A percentile compares a stretch with the other conserved stretches of the same genome.
These are phyloP conservation scores for Acrocephalus arundinaceus DNA, from an alignment of 2,113 vertebrate genomes.

Conservation along the genomic window DNA sequence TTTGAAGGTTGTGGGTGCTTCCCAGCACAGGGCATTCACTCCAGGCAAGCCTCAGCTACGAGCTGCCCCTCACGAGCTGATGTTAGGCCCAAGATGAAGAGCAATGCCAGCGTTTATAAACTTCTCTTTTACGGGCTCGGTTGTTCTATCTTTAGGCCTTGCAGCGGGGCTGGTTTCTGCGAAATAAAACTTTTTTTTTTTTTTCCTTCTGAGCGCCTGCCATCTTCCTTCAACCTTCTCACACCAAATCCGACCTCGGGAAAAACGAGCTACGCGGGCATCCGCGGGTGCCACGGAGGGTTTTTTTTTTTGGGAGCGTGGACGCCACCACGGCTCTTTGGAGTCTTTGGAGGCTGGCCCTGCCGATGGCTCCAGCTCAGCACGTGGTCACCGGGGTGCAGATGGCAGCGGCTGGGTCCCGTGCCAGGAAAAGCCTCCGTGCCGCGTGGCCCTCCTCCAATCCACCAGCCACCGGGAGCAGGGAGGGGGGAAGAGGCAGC, in stretches of 20 bases:
- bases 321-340: background rate
- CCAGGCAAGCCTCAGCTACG: background rate
- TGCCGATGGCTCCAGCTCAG: constrained; percentile 48
- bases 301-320: background rate
- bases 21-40: background rate
- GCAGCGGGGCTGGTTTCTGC: background rate
- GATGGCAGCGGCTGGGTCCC: constrained; percentile 40
- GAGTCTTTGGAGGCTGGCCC: constrained; percentile 38
- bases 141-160: background rate
- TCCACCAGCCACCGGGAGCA: constrained; percentile 25
- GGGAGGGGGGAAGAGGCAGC: background rate
- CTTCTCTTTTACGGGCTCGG: background rate
- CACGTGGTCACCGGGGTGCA: constrained; percentile 54
- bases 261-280: background rate
- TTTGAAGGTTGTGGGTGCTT: background rate
- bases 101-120: constrained; percentile 1
- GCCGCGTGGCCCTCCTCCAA: constrained; percentile 57
- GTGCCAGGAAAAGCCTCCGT: constrained; percentile 46
- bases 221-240: background rate
- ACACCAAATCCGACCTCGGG: background rate
- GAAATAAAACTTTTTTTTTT: background rate
- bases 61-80: background rate
- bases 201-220: background rate
- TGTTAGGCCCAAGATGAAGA: background rate
- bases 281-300: background rate